These are phyloP conservation scores for Nicator chloris DNA, from an alignment of 2,113 vertebrate species.

Conservation along the genomic window DNA sequence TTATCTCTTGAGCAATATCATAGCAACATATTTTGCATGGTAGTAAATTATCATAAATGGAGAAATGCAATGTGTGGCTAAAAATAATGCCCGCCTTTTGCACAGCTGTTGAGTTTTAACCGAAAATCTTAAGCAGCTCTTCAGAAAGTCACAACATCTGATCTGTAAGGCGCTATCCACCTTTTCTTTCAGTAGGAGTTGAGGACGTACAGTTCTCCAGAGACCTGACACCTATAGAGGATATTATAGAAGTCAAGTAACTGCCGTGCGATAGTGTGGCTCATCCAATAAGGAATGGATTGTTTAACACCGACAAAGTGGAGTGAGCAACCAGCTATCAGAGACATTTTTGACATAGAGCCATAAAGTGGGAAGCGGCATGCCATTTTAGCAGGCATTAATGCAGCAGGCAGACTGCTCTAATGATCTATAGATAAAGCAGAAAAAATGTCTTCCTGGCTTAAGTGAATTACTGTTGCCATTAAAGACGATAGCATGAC, in stretches of 20 bases:
- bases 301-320: slow-evolving; percentile 60
- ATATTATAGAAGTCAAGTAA: slow-evolving; percentile 49
- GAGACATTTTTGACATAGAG: slow-evolving; percentile 67
- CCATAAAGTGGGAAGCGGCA: slow-evolving; percentile 38
- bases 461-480: slow-evolving; percentile 64
- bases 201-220: neutral
- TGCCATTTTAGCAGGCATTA: slow-evolving; percentile 60
- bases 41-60: neutral
- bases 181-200: neutral
- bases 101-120: neutral
- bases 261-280: slow-evolving; percentile 13
- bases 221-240: neutral
- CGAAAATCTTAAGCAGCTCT: neutral
- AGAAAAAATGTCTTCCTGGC: slow-evolving; percentile 65
- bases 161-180: neutral
- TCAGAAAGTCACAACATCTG: neutral
- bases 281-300: slow-evolving; percentile 35
- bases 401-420: slow-evolving; percentile 48
- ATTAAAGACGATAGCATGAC: slow-evolving; percentile 58
- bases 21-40: neutral
- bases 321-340: slow-evolving; percentile 53
- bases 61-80: neutral
- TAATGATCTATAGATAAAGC: slow-evolving; percentile 71
- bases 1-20: neutral
- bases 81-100: neutral